Conservation (phyloP, 1,140 invertebrate species). For the Macrobrachium rosenbergii region DNA sequence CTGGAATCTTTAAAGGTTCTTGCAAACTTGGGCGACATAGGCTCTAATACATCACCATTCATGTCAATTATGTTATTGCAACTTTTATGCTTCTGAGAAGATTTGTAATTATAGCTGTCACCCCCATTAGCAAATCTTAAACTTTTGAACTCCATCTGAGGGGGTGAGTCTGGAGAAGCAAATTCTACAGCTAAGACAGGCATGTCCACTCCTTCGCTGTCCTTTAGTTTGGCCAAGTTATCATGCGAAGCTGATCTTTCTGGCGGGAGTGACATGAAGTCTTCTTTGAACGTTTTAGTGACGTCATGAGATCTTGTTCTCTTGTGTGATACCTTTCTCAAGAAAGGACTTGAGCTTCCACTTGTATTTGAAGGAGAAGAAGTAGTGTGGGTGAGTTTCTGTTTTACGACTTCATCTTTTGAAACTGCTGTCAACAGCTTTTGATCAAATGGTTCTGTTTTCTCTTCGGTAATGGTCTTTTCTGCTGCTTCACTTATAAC, state of each 20-base stretch:
- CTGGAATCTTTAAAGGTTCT: slow-evolving; percentile 7
- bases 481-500: not conserved
- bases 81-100: slow-evolving; percentile 4
- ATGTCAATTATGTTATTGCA: slow-evolving; percentile 22
- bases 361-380: not conserved
- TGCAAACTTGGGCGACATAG: not conserved
- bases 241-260: slow-evolving; percentile 29
- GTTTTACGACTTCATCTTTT: not conserved
- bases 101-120: not conserved
- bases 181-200: slow-evolving; percentile 1
- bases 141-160: not conserved
- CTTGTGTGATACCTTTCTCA: slow-evolving; percentile 19
- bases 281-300: slow-evolving; percentile 14
- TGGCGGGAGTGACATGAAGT: not conserved
- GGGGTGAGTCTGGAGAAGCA: not conserved
- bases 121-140: not conserved
- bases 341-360: not conserved
- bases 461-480: not conserved
- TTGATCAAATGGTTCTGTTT: not conserved
- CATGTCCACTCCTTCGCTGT: not conserved
- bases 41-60: not conserved
- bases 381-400: not conserved
- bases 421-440: not conserved
- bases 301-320: slow-evolving; percentile 31
- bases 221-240: slow-evolving; percentile 8